Conservation (phyloP, 53 echinoderm and acorn worm genomes). For the Echinometra lucunter region DNA sequence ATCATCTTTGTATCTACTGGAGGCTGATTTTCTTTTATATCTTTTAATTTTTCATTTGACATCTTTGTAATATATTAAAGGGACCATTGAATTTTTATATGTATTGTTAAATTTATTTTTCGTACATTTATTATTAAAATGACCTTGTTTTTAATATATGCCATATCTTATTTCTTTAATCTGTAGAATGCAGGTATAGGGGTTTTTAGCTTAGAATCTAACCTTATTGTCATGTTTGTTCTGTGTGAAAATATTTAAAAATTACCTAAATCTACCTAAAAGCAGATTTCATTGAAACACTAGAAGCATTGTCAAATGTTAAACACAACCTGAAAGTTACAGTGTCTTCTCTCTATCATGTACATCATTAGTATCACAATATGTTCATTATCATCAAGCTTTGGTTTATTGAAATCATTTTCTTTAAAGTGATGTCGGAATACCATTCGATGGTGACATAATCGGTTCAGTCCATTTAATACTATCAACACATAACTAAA, state of each 20-base stretch:
- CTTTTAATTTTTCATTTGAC: neutral
- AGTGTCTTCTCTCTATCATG: neutral
- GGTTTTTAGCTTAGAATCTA: neutral
- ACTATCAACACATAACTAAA: neutral
- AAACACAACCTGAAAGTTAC: neutral
- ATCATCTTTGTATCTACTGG: neutral
- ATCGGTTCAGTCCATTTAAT: neutral
- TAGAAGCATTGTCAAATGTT: neutral
- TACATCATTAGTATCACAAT: neutral
- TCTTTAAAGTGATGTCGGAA: constrained; percentile 13
- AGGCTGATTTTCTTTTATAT: neutral
- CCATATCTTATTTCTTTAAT: neutral
- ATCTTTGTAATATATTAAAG: neutral
- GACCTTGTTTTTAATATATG: neutral
- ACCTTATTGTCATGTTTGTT: neutral
- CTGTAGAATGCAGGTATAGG: neutral
- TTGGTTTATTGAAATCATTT: constrained; percentile 41
- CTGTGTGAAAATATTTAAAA: no score
- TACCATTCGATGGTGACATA: constrained; percentile 22
- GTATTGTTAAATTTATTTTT: neutral
- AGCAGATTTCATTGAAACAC: neutral
- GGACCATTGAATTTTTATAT: neutral
- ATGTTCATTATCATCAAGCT: neutral
- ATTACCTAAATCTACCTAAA: no score
- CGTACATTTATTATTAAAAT: neutral